Evolutionary conservation across 2,113 vertebrate species (phyloP).

Genomic region (Taurulus bubalis): DNA sequence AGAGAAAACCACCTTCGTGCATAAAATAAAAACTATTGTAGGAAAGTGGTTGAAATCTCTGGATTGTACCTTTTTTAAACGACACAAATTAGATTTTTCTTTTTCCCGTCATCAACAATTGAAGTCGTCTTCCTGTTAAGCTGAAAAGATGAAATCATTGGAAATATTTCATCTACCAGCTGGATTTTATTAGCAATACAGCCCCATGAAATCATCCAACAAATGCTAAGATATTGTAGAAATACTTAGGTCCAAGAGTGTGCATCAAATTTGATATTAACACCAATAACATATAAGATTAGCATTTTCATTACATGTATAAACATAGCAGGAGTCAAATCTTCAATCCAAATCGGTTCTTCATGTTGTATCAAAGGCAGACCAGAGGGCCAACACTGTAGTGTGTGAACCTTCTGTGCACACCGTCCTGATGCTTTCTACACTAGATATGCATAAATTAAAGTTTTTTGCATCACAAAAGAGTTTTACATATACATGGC

Average conservation of each 20-base stretch:
- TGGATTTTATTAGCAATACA: constrained; percentile 95
- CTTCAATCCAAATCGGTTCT: constrained; percentile 83
- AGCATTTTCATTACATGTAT: constrained; percentile 61
- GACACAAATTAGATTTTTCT: neutral
- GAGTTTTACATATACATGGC: constrained; percentile 67
- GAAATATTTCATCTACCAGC: constrained; percentile 81
- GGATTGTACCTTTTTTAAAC: neutral
- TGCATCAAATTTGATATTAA: constrained; percentile 53
- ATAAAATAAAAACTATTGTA: too few relatives aligned
- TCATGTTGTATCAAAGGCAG: constrained; percentile 83
- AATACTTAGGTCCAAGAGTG: constrained; percentile 88
- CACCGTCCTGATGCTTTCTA: constrained; percentile 51
- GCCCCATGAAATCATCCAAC: constrained; percentile 83
- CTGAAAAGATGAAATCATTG: constrained; percentile 5
- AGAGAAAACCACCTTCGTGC: neutral
- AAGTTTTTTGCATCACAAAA: constrained; percentile 76
- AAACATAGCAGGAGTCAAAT: constrained; percentile 71
- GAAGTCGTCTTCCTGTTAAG: neutral
- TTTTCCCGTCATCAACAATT: neutral
- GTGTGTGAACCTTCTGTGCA: constrained; percentile 45
- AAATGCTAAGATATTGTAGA: constrained; percentile 83
- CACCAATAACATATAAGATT: constrained; percentile 59
- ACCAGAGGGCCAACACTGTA: constrained; percentile 28
- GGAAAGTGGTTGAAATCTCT: neutral
- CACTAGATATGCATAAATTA: constrained; percentile 81